phyloP scores from a whole-genome alignment of 2,888 invertebrate species.

The Endotricha flammealis region DNA sequence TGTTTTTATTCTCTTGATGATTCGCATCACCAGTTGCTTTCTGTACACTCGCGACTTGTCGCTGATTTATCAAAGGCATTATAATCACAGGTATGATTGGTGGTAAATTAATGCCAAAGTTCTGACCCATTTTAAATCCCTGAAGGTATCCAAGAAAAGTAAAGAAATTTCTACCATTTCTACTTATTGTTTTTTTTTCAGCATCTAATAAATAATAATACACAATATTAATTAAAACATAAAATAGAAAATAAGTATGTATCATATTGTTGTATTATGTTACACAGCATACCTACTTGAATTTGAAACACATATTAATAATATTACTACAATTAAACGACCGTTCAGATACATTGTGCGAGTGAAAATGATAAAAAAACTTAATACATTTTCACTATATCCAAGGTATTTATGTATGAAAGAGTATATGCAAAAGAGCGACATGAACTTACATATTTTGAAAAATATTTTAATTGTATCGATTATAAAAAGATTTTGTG shows the following conservation, averaged over 20 bases:
- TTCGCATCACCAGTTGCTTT: conserved; percentile 25
- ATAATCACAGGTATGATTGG: conserved; percentile 33
- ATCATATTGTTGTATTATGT: not conserved
- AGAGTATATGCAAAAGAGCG: conserved; percentile 8
- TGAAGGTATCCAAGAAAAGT: conserved; percentile 6
- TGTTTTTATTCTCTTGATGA: conserved; percentile 26
- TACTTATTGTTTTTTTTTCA: conserved; percentile 14
- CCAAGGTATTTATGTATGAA: not conserved
- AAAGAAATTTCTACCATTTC: conserved; percentile 22
- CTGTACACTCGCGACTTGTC: conserved; percentile 33
- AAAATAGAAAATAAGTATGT: not conserved
- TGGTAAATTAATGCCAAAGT: conserved; percentile 25
- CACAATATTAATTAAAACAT: not conserved
- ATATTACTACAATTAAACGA: conserved; percentile 28
- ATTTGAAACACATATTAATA: conserved; percentile 13
- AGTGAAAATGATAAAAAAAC: conserved; percentile 33
- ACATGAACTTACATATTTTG: conserved; percentile 7
- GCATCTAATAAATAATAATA: conserved; percentile 21
- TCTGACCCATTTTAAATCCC: conserved; percentile 30
- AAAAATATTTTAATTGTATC: too few species aligned
- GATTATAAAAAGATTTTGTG: too few species aligned
- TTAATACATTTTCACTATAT: conserved; percentile 3
- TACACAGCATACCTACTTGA: not conserved
- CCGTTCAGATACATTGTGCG: conserved; percentile 43
- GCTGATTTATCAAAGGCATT: conserved; percentile 34